phyloP scores from a whole-genome alignment of 1,140 invertebrate species.

The Papilio machaon region DNA sequence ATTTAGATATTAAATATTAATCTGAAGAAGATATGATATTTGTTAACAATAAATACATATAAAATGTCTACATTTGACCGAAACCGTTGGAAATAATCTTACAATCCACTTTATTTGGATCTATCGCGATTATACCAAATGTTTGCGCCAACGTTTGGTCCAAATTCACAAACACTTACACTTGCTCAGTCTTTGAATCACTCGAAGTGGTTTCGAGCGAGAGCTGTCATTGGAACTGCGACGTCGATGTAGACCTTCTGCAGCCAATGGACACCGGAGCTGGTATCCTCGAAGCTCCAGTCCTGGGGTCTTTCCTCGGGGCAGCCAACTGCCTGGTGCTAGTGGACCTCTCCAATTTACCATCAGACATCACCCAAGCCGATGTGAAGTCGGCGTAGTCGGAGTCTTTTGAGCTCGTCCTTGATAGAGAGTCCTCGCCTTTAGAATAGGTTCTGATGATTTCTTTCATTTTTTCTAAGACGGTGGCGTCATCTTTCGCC shows the following conservation, averaged over 20 bases:
- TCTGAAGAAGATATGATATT: conserved; percentile 28
- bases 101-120: neutral
- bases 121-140: neutral
- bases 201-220: conserved; percentile 43
- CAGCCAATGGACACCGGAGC: conserved; percentile 81
- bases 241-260: conserved; percentile 75
- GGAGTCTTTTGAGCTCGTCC: conserved; percentile 82
- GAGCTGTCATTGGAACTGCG: conserved; percentile 73
- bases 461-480: conserved; percentile 87
- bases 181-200: conserved; percentile 58
- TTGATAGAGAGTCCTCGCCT: conserved; percentile 74
- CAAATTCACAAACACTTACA: conserved; percentile 49
- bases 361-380: conserved; percentile 89
- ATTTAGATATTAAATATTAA: conserved; percentile 21
- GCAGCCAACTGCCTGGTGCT: conserved; percentile 77
- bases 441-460: conserved; percentile 86
- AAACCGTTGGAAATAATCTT: neutral
- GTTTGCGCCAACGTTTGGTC: conserved; percentile 24
- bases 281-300: conserved; percentile 82
- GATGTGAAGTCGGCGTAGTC: conserved; percentile 87
- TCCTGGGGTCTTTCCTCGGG: conserved; percentile 83
- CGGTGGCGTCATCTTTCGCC: conserved; percentile 86
- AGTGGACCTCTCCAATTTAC: conserved; percentile 83
- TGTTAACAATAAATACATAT: conserved; percentile 29
- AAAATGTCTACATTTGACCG: neutral